Evolutionary conservation across 2,888 invertebrate species (phyloP).

Genomic region (Petrophora chlorosata): DNA sequence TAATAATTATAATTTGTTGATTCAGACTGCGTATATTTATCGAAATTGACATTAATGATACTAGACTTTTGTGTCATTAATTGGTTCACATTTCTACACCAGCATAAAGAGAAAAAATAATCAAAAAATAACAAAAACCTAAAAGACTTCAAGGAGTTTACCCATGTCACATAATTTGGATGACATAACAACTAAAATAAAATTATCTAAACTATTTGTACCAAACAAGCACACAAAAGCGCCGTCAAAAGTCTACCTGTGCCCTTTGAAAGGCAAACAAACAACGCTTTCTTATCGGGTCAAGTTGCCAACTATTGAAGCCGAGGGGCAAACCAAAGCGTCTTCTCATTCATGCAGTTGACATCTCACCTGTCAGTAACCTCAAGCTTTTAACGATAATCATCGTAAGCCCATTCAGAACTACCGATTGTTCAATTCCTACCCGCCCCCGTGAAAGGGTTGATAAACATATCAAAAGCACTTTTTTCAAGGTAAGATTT

Average conservation of each 20-base stretch:
- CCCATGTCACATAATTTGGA: constrained; percentile 7
- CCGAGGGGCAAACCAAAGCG: constrained; percentile 4
- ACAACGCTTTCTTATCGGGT: constrained; percentile 64
- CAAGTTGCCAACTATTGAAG: constrained; percentile 60
- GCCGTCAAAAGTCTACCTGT: constrained; percentile 50
- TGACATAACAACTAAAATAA: constrained; percentile 7
- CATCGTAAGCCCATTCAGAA: constrained; percentile 71
- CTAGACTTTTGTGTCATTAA: too few species aligned
- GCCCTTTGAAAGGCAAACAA: constrained; percentile 32
- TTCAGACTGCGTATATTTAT: too few species aligned
- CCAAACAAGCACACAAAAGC: constrained; percentile 46
- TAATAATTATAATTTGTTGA: too few species aligned
- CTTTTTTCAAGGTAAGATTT: constrained; percentile 49
- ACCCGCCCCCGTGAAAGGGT: constrained; percentile 74
- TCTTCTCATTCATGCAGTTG: constrained; percentile 60
- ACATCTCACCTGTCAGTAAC: constrained; percentile 82
- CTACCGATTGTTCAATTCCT: constrained; percentile 63
- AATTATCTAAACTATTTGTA: constrained; percentile 36
- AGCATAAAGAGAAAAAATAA: too few species aligned
- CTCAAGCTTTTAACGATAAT: constrained; percentile 71
- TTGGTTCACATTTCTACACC: too few species aligned
- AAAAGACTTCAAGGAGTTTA: too few species aligned
- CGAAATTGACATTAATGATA: too few species aligned
- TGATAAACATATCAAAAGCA: constrained; percentile 82
- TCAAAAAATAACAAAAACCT: too few species aligned